Evolutionary conservation across 2,113 vertebrate genomes (phyloP), one percentile per base, ranked within the genome.

Genomic region (Atherinomorus stipes): DNA sequence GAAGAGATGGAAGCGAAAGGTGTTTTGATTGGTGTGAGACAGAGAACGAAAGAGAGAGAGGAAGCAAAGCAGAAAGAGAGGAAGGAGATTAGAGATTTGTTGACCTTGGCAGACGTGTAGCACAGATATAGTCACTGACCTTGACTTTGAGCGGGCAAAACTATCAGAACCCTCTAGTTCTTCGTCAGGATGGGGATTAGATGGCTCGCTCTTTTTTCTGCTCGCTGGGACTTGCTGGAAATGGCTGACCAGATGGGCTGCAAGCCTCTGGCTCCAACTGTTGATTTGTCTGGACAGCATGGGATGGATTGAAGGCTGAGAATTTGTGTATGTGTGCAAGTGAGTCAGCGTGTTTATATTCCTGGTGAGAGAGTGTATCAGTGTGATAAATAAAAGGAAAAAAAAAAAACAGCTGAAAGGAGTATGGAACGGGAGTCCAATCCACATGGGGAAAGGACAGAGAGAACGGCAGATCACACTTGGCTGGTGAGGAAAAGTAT

Each of bases 201-300:
- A 87, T 64, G 66, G 10, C 50, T 68, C 52, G 69, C 37, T 61
- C 44, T 57, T 34, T 60, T 51, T 67, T 19, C 68, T 54, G 38
- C 85, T 81, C 8, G 15, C 74, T 81, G 76, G 76, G 85, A 78
- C 69, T 67, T 2, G 21, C 66, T 85, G 75, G 80, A 85, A 89
- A 87, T 69, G 66, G 62, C 42, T 59, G 86, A 85, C 77, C 91
- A 93, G 88, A 92, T 93, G 88, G 89, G 81, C 81, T 51, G 60
- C 61, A 64, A 58, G 79, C 83, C 76, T 80, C 75, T 83, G 85
- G 85, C 81, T 88, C 71, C 78, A 77, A 85, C 77, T 86, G 76
- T 84, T 83, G 86, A 91, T 90, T 85, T 88, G 85, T 78, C 61
- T 84, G 72, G 83, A 85, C 84, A 80, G 83, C 87, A 73, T 78